Conservation (phyloP, 1,140 invertebrate species). For the Drosophila guanche region DNA sequence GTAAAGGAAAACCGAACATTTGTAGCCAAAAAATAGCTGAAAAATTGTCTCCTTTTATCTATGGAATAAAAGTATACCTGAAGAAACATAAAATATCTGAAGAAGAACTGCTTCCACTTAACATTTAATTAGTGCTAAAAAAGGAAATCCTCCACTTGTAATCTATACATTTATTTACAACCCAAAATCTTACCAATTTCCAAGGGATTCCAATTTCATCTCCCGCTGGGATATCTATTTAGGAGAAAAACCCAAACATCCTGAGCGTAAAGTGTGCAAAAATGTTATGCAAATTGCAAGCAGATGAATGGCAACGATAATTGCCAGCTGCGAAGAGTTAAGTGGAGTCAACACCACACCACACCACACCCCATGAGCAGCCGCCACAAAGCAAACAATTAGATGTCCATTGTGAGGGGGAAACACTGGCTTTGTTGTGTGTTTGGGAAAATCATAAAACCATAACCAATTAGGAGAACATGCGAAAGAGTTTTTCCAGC, state of each 20-base stretch:
- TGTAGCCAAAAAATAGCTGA: too few relatives aligned
- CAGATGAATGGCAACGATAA: constrained; percentile 53
- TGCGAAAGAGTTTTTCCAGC: constrained; percentile 6
- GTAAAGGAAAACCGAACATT: too few relatives aligned
- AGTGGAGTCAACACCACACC: constrained; percentile 9
- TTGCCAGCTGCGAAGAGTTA: constrained; percentile 50
- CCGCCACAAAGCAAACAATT: constrained; percentile 42
- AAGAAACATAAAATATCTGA: too few relatives aligned
- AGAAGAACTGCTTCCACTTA: too few relatives aligned
- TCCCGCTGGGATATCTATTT: background rate
- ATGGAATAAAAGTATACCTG: too few relatives aligned
- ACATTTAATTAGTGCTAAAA: background rate
- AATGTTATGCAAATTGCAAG: constrained; percentile 38
- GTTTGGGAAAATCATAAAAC: constrained; percentile 33
- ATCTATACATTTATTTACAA: background rate
- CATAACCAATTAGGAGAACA: constrained; percentile 67
- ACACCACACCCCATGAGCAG: background rate
- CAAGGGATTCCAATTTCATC: background rate
- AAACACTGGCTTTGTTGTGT: constrained; percentile 10
- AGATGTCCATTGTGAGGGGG: constrained; percentile 52
- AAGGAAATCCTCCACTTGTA: too few relatives aligned
- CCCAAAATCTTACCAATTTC: background rate
- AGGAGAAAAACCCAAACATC: background rate
- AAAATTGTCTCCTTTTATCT: background rate
- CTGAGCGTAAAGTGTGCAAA: constrained; percentile 6